Evolutionary conservation across 2,888 invertebrate genomes (phyloP), one percentile per base, ranked within the genome.

Genomic region (Xestia rhomboidea): DNA sequence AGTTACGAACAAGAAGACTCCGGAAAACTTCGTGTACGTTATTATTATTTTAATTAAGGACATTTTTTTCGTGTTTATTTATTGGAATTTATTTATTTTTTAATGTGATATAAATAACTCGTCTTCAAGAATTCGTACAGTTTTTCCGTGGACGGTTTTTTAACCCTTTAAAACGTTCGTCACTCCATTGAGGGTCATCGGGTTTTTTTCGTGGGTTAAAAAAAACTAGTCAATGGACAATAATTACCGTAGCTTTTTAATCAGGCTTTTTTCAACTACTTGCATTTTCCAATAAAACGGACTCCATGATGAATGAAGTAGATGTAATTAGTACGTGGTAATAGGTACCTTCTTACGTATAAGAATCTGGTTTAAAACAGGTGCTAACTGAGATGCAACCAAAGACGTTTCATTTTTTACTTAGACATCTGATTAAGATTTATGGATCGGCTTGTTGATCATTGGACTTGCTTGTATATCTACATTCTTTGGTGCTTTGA

Each of bases 1-100:
- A 68, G 71, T 85, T 68, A 49, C 34, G 34, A 46, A 46, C 30
- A 64, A 71, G 44, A 64, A 38, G 82, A 85, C 13, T 54, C 86
- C 71, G 77, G 71, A 82, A 72, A 60, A 60, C 30, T 34, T 54
- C 24, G 38, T n/a, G 18, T 54, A 46, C 38, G 7, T 49, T 57
- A 62, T 77, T 34, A 67, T 70, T 67, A 60, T 68, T 68, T 81
- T 75, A 63, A 60, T 34, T 21, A 54, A 54, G 44, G 68, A 44
- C 13, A 27, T 34, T 74, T 68, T 51, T 72, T 51, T 27, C 30
- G n/a, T 18, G 1, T 7, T 51, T 68, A 38, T 54, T 44, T 60
- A 46, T 71, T 8, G 21, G 27, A 57, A 67, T 62, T 66, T 11
- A 62, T 34, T 62, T 34, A 30, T 49, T 21, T 24, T 24, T 51